These are phyloP conservation scores for Oriolus oriolus DNA, from an alignment of 2,113 vertebrate species.

Conservation along the genomic window DNA sequence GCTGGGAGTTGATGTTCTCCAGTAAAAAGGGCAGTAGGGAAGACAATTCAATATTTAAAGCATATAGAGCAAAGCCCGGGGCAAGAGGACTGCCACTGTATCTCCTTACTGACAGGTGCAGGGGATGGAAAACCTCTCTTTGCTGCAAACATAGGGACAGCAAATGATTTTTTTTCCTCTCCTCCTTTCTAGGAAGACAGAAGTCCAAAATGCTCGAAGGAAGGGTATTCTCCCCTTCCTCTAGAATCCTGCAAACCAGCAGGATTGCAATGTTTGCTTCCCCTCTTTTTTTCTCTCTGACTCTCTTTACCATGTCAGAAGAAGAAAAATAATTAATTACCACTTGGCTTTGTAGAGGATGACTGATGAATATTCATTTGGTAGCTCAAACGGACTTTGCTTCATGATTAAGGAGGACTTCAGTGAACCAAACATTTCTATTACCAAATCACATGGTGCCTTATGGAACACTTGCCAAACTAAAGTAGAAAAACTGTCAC, in stretches of 20 bases:
- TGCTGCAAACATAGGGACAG: not conserved
- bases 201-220: not conserved
- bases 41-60: not conserved
- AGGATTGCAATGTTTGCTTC: not conserved
- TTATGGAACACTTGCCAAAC: not conserved
- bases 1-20: not conserved
- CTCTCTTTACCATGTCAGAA: not conserved
- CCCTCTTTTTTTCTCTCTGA: too few species aligned
- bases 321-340: constrained; percentile 19
- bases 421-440: constrained; percentile 11
- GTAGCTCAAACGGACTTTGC: constrained; percentile 7
- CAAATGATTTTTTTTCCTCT: not conserved
- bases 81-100: not conserved
- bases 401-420: not conserved
- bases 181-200: not conserved
- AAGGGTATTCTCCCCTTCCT: not conserved
- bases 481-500: not conserved
- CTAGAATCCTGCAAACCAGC: not conserved
- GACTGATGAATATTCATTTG: constrained; percentile 23
- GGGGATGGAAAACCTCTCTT: not conserved
- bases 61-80: not conserved
- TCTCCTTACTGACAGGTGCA: not conserved
- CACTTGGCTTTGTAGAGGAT: not conserved
- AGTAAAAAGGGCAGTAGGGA: not conserved
- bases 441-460: not conserved